Evolutionary conservation across 2,888 invertebrate species (phyloP).

Genomic region (Tetramorium bicarinatum): DNA sequence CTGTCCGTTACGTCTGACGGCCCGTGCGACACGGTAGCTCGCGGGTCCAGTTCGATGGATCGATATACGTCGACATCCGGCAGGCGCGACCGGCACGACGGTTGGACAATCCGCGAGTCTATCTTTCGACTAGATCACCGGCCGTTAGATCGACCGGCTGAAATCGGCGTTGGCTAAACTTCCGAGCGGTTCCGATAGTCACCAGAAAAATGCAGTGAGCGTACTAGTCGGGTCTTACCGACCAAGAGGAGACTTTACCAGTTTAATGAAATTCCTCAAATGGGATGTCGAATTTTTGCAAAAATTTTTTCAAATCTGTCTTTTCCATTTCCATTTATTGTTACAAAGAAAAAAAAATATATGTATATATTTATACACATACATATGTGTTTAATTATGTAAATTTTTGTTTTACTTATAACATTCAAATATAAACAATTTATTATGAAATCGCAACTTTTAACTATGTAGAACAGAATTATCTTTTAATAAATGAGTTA

Average conservation of each 20-base stretch:
- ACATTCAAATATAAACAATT: neutral
- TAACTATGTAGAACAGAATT: neutral
- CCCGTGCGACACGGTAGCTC: conserved; percentile 72
- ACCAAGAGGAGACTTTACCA: neutral
- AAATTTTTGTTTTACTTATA: neutral
- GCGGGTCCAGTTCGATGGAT: conserved; percentile 73
- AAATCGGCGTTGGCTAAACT: conserved; percentile 23
- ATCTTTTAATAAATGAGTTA: too few relatives aligned
- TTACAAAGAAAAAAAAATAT: neutral
- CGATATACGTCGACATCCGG: conserved; percentile 71
- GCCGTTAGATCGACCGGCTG: conserved; percentile 10
- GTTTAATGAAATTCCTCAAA: conserved; percentile 35
- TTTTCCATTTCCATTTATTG: neutral
- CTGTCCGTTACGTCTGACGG: conserved; percentile 79
- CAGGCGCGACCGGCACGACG: conserved; percentile 50
- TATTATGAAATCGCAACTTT: neutral
- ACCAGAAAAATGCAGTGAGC: conserved; percentile 26
- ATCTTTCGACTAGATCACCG: conserved; percentile 36
- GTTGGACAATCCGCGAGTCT: conserved; percentile 55
- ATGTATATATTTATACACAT: too few relatives aligned
- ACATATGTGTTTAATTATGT: conserved; percentile 4
- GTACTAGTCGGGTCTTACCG: conserved; percentile 19
- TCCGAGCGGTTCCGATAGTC: neutral
- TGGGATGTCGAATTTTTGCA: neutral
- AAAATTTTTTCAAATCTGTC: neutral